Percentiles rank a stretch among this genome's conserved stretches.
Conservation (phyloP, 92 coral and sea anemone species). For the Galaxea fascicularis region DNA sequence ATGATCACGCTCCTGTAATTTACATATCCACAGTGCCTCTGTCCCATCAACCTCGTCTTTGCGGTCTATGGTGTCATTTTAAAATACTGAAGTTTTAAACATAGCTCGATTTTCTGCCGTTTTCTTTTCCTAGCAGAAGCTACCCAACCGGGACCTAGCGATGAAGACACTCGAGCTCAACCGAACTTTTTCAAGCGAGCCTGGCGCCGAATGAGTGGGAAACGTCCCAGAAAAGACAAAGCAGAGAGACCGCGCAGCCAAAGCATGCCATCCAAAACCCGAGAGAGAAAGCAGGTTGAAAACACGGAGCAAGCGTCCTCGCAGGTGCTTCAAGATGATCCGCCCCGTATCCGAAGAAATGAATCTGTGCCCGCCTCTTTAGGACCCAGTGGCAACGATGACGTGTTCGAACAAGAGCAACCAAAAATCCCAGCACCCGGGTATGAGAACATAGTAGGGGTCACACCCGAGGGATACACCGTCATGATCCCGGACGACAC, state of each 20-base stretch:
- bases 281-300: slow-evolving; percentile 34
- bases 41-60: too few species aligned
- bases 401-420: slow-evolving; percentile 20
- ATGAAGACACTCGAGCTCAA: slow-evolving; percentile 26
- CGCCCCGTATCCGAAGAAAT: slow-evolving; percentile 20
- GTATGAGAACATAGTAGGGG: slow-evolving; percentile 70
- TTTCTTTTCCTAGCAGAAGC: slow-evolving; percentile 12
- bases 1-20: too few species aligned
- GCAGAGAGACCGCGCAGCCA: slow-evolving; percentile 68
- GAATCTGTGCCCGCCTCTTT: slow-evolving; percentile 19
- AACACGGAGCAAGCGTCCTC: slow-evolving; percentile 2
- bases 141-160: slow-evolving; percentile 35
- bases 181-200: slow-evolving; percentile 71
- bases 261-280: slow-evolving; percentile 62
- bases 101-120: not conserved
- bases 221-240: slow-evolving; percentile 40
- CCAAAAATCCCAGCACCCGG: slow-evolving; percentile 45
- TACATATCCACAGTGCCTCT: too few species aligned
- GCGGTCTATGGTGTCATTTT: too few species aligned
- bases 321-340: not conserved
- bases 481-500: slow-evolving; percentile 63
- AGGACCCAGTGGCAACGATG: slow-evolving; percentile 19
- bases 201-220: slow-evolving; percentile 71
- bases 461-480: slow-evolving; percentile 77
- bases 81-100: too few species aligned